A percentile compares a stretch with the other conserved stretches of the same genome.
Conservation (phyloP, 2,888 invertebrate species). For the Timema podura region DNA sequence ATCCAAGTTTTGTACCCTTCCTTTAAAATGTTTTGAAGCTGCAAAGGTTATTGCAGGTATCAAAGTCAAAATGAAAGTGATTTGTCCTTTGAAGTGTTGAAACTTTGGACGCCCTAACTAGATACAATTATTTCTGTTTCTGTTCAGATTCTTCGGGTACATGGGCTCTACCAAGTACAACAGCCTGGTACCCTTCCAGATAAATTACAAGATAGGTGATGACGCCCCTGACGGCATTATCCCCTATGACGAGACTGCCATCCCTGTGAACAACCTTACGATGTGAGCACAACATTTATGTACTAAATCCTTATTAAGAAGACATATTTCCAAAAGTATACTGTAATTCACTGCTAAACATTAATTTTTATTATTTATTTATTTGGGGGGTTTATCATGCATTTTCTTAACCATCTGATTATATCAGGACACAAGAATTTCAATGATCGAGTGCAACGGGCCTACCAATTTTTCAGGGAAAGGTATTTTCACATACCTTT, state of each 20-base stretch:
- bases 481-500: no score
- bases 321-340: constrained; percentile 14
- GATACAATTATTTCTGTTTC: no score
- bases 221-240: constrained; percentile 41
- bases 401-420: neutral
- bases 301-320: neutral
- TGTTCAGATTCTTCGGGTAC: constrained; percentile 62
- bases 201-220: constrained; percentile 53
- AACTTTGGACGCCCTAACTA: no score
- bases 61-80: no score
- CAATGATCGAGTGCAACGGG: no score
- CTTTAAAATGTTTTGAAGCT: no score
- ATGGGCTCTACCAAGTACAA: constrained; percentile 52
- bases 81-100: no score
- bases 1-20: no score
- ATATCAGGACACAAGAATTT: no score
- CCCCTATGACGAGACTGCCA: constrained; percentile 47
- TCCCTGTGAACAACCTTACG: constrained; percentile 57
- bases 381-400: neutral
- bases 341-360: neutral
- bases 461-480: no score
- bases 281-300: constrained; percentile 42
- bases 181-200: constrained; percentile 58
- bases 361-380: neutral
- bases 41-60: no score